phyloP scores from a whole-genome alignment of 2,888 invertebrate genomes.

The Drosophila borborema region DNA sequence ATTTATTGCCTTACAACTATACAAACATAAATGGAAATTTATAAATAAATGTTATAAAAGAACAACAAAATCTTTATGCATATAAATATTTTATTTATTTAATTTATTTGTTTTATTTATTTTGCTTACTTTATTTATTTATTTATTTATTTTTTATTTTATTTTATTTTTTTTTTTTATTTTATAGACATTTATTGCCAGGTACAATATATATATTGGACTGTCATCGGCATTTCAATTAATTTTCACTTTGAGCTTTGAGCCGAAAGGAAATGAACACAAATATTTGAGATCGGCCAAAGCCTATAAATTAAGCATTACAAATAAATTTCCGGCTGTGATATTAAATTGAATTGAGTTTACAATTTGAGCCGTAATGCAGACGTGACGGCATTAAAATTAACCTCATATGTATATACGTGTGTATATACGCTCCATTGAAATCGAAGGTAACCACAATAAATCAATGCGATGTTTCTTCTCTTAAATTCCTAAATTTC shows the following conservation, averaged over 20 bases:
- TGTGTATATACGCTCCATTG: not conserved
- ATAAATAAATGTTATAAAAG: not conserved
- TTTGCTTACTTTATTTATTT: too few relatives aligned
- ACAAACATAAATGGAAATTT: not conserved
- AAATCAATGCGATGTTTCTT: conserved; percentile 26
- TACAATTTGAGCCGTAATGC: conserved; percentile 18
- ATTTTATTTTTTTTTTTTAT: too few relatives aligned
- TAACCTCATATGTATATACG: not conserved
- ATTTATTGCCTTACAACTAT: not conserved
- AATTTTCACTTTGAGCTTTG: not conserved
- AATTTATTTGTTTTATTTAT: too few relatives aligned
- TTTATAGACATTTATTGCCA: not conserved
- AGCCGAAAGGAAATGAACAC: conserved; percentile 1
- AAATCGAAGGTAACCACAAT: conserved; percentile 9
- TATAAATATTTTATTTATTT: too few relatives aligned
- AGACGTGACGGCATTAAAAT: conserved; percentile 44
- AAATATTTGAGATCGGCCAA: not conserved
- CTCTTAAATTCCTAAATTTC: conserved; percentile 17
- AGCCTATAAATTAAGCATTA: conserved; percentile 28
- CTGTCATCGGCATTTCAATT: conserved; percentile 26
- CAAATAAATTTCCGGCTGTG: conserved; percentile 18
- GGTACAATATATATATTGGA: not conserved
- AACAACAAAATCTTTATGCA: too few relatives aligned
- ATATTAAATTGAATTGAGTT: conserved; percentile 34
- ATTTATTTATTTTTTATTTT: too few relatives aligned